These are phyloP conservation scores for Entelurus aequoreus DNA, from an alignment of 2,113 vertebrate genomes.

Conservation along the genomic window DNA sequence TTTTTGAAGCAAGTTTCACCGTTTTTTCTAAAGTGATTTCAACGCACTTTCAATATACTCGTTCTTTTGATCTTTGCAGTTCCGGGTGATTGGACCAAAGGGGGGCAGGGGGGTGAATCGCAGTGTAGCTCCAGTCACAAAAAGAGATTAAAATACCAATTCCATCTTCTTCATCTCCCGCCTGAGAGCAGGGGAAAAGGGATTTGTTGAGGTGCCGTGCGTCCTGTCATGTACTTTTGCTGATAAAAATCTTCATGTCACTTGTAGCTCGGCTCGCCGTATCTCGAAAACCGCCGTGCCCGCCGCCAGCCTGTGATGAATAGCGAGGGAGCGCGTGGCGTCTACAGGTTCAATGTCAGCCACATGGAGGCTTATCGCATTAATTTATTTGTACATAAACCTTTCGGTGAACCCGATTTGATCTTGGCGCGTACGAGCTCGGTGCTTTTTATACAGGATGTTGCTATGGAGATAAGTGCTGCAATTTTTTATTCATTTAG, in stretches of 20 bases:
- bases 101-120: too few relatives aligned
- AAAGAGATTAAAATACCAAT: slow-evolving; percentile 23
- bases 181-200: slow-evolving; percentile 14
- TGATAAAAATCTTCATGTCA: slow-evolving; percentile 53
- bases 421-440: slow-evolving; percentile 16
- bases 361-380: slow-evolving; percentile 25
- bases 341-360: slow-evolving; percentile 26
- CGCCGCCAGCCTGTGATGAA: slow-evolving; percentile 47
- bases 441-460: neutral
- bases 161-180: slow-evolving; percentile 19
- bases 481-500: neutral
- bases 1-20: too few relatives aligned
- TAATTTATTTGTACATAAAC: slow-evolving; percentile 10
- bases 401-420: slow-evolving; percentile 5
- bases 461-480: neutral
- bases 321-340: slow-evolving; percentile 21
- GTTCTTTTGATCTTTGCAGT: too few relatives aligned
- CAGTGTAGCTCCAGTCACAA: slow-evolving; percentile 1
- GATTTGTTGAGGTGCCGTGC: slow-evolving; percentile 31
- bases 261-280: slow-evolving; percentile 44
- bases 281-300: slow-evolving; percentile 36
- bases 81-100: too few relatives aligned
- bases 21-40: too few relatives aligned
- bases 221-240: slow-evolving; percentile 29
- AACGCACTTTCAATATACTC: too few relatives aligned